Evolutionary conservation across 2,113 vertebrate genomes (phyloP).

Genomic region (Malurus cyaneus): DNA sequence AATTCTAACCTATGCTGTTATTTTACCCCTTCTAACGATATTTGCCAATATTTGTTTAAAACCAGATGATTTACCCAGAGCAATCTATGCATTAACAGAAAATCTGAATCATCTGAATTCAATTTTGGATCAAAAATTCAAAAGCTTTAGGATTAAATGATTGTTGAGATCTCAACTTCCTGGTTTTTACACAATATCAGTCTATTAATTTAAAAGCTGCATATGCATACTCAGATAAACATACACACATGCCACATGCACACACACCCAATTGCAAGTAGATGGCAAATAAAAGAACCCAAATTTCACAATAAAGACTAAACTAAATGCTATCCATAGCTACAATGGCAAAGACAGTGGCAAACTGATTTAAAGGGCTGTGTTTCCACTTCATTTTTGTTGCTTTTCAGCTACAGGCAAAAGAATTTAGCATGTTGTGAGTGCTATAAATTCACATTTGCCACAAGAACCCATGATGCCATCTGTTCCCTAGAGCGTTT

Average conservation of each 20-base stretch:
- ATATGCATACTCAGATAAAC: neutral
- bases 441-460: constrained; percentile 69
- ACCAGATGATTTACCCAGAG: neutral
- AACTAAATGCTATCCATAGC: constrained; percentile 29
- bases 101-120: neutral
- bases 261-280: neutral
- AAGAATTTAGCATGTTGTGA: constrained; percentile 48
- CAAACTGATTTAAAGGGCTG: constrained; percentile 45
- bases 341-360: constrained; percentile 23
- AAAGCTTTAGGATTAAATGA: constrained; percentile 9
- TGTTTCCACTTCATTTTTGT: constrained; percentile 31
- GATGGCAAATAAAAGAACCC: constrained; percentile 21
- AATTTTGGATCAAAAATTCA: constrained; percentile 11
- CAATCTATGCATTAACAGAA: neutral
- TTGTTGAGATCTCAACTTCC: neutral
- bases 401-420: constrained; percentile 62
- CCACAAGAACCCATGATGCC: constrained; percentile 63
- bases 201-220: constrained; percentile 40
- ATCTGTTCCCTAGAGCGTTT: constrained; percentile 75
- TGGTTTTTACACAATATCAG: neutral
- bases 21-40: neutral
- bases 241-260: neutral
- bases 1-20: neutral
- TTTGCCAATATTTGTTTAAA: neutral
- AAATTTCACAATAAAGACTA: neutral